Base-by-base conservation (phyloP, 1,140 invertebrate species). In the Cataglyphis hispanica region DNA sequence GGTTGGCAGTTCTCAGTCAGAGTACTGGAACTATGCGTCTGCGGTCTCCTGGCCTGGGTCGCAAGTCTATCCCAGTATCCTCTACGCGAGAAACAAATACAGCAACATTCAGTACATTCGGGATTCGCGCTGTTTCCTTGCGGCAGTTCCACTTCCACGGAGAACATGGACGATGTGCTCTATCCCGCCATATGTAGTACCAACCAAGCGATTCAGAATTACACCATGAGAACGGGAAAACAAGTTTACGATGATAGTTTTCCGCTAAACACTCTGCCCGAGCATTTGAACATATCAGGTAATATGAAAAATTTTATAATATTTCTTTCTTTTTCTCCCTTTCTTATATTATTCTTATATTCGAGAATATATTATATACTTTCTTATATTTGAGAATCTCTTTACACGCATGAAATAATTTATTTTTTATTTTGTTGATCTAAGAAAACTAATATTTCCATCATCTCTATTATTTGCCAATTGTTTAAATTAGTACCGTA, bases 181-280 rank as follows among this genome's bases (percentile, higher is more conserved):
- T 98, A 98, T 93, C 98, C 98, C 0, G 97, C 98, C 34, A 97
- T 98, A 89, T 98, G 97, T 91, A 98, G 97, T 88, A 97, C 97
- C 1, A 98, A 98, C 91, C 97, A 98, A 22, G 98, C 98, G 88
- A 96, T 98, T 19, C 96, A 98, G 77, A 98, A 98, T 43, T 98
- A 98, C 90, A 97, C 97, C 7, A 95, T 98, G 93, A 96, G 97
- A 72, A 97, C 97, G 1, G 97, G 97, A 0, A 98, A 97, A 91
- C 96, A 97, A 22, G 97, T 97, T 40, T 98, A 97, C 90, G 97
- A 98, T 63, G 96, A 96, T 86, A 95, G 96, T 78, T 96, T 95
- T 89, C 95, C 96, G 13, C 92, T 96, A 37, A 96, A 96, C 89
- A 96, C 96, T 86, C 92, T 96, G 63, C 94, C 96, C 70, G 96